Base-by-base conservation (phyloP, 2,113 vertebrate genomes). In the Eurystomus gularis region DNA sequence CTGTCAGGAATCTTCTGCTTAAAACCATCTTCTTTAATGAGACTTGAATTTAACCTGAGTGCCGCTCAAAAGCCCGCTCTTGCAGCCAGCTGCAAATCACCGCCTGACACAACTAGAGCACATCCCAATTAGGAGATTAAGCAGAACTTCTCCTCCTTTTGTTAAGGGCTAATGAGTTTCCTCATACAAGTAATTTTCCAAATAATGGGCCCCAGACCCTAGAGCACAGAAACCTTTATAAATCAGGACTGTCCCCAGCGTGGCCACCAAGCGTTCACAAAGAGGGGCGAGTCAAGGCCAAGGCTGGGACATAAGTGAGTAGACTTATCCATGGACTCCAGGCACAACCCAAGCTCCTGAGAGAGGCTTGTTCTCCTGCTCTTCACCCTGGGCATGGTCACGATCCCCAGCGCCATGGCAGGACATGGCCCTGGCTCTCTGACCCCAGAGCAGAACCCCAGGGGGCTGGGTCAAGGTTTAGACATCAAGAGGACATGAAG, bases 1-100 rank as follows among this genome's bases (percentile, higher is more conserved):
- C 81, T 86, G 90, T 91, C 85, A 93, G 85, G 23, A 88, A 86
- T 66, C 85, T 94, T 66, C 93, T 89, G 87, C 91, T 80, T 46
- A 14, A 42, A 91, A 52, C 29, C 82, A 18, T 39, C 76, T 13
- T 33, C 84, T 19, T n/a, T 37, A 82, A 46, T 2, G 1, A n/a
- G 81, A 24, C 66, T 87, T 0, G 62, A 64, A 24, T 18, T 58
- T 17, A 62, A 92, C 96, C 92, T 31, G 84, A 42, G 89, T 0
- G 8, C 49, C 13, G 1, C 73, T 2, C 49, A 0, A 11, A 72
- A 61, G 31, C 24, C 73, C 71, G 70, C 13, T 57, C 46, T 11
- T 16, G 7, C 72, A 33, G n/a, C 80, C 70, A 73, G 61, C 75
- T 64, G 88, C 70, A 48, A 61, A 76, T 46, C 83, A 46, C 62